phyloP scores from a whole-genome alignment of 2,113 vertebrate genomes.

The Physeter macrocephalus region DNA sequence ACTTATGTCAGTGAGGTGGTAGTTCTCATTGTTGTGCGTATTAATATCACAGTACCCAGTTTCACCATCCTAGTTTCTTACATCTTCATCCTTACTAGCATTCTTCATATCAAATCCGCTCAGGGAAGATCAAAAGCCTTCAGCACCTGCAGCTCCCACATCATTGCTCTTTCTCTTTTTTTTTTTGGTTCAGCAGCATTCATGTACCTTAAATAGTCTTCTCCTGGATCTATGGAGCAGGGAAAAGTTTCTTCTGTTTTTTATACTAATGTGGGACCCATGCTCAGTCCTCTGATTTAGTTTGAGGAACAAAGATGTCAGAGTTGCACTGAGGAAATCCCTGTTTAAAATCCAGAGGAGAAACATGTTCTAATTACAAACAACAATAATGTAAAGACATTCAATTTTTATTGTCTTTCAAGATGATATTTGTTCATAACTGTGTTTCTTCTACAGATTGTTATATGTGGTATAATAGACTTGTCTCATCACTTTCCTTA shows the following conservation, averaged over 20 bases:
- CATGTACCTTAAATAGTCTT: constrained; percentile 63
- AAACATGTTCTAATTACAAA: neutral
- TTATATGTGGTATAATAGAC: neutral
- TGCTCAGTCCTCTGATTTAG: constrained; percentile 63
- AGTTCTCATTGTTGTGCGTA: constrained; percentile 22
- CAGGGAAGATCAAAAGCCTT: constrained; percentile 31
- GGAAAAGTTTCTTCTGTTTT: constrained; percentile 64
- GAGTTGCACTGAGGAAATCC: constrained; percentile 17
- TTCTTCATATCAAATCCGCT: constrained; percentile 22
- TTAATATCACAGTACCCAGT: constrained; percentile 46
- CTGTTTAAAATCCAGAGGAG: neutral
- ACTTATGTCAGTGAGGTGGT: constrained; percentile 39
- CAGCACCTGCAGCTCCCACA: constrained; percentile 56
- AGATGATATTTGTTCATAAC: neutral
- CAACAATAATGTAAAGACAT: neutral
- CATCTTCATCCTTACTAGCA: constrained; percentile 16
- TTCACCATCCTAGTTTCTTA: constrained; percentile 50
- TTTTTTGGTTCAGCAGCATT: constrained; percentile 57
- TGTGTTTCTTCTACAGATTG: neutral
- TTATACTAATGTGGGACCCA: constrained; percentile 49
- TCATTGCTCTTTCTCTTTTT: constrained; percentile 41
- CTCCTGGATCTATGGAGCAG: constrained; percentile 13
- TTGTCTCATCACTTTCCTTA: neutral
- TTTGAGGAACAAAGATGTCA: constrained; percentile 60
- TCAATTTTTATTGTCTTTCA: neutral